These are phyloP conservation scores for Heliangelus exortis DNA, from an alignment of 2,797 vertebrate genomes.

Conservation along the genomic window DNA sequence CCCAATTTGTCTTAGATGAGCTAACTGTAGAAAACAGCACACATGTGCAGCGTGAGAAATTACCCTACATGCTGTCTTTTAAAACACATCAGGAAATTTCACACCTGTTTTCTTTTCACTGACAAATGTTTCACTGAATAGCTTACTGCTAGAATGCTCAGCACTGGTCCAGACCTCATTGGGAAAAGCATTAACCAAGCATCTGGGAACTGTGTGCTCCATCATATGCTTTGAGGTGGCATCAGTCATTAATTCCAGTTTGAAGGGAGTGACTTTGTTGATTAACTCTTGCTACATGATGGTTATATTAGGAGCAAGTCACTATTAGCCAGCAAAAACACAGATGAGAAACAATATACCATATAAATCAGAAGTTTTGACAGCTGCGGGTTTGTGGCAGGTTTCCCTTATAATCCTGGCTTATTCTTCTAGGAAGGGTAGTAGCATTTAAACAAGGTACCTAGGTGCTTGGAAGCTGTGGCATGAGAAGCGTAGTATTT, in stretches of 20 bases:
- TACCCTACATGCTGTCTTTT: slow-evolving; percentile 36
- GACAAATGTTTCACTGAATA: slow-evolving; percentile 51
- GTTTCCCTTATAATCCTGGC: neutral
- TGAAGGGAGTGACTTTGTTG: neutral
- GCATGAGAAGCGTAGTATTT: neutral
- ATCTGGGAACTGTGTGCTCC: slow-evolving; percentile 14
- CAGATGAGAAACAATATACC: neutral
- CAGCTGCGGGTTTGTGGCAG: neutral
- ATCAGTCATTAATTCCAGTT: neutral
- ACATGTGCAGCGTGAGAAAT: slow-evolving; percentile 41
- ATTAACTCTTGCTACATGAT: neutral
- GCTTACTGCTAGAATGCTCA: neutral
- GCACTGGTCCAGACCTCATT: neutral
- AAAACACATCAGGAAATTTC: slow-evolving; percentile 59
- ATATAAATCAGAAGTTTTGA: neutral
- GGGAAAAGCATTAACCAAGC: slow-evolving; percentile 34
- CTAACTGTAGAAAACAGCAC: slow-evolving; percentile 24
- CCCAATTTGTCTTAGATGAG: neutral
- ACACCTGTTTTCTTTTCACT: slow-evolving; percentile 67
- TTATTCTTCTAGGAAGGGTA: neutral
- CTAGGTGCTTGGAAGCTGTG: neutral
- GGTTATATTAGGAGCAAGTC: neutral
- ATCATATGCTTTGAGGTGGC: neutral
- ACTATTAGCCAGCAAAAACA: neutral
- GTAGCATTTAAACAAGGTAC: neutral